Evolutionary conservation across 2,888 invertebrate genomes (phyloP), one percentile per base, ranked within the genome.

Genomic region (Euzetes globulus): DNA sequence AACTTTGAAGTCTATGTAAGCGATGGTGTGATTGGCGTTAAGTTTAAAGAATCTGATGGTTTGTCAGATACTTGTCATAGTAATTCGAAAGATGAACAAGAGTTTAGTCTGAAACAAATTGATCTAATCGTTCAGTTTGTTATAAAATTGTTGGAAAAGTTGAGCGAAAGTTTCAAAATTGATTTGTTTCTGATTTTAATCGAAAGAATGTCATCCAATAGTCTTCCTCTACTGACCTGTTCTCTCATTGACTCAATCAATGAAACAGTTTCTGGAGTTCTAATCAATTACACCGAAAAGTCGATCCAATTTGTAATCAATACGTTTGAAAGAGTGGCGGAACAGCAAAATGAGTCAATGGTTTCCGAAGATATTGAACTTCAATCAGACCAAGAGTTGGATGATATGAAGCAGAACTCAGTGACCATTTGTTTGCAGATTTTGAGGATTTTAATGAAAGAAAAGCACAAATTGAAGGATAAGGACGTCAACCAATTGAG

Each of bases 111-210:
- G 5, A 65, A 60, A 25, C 41, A 73, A 45, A 25, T 63, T 22
- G 73, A 73, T 50, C 9, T 13, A 25, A 47, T 73, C 33, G 47
- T 50, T 19, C 73, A 73, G 19, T 25, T 47, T 17, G 25, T 45
- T 1, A 41, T 63, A 0, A 9, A 50, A 41, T 65, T 65, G 22
- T 27, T 73, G 17, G 45, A 15, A 2, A 73, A 60, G 25, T 27
- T 41, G n/a, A n/a, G 27, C 15, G 73, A 60, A 25, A 22, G 17
- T 15, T 65, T 63, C 25, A 73, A 65, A 63, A 37, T 72, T 11
- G 63, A 76, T 15, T 76, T 74, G 25, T 74, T 76, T 37, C 37
- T 74, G 5, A 13, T 71, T 27, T 25, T 74, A 11, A 25, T 76
- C 11, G 76, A 70, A 13, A 29, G 58, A 37, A 45, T 74, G 19